Evolutionary conservation across 2,113 vertebrate genomes (phyloP).

Genomic region (Ptyas mucosa): DNA sequence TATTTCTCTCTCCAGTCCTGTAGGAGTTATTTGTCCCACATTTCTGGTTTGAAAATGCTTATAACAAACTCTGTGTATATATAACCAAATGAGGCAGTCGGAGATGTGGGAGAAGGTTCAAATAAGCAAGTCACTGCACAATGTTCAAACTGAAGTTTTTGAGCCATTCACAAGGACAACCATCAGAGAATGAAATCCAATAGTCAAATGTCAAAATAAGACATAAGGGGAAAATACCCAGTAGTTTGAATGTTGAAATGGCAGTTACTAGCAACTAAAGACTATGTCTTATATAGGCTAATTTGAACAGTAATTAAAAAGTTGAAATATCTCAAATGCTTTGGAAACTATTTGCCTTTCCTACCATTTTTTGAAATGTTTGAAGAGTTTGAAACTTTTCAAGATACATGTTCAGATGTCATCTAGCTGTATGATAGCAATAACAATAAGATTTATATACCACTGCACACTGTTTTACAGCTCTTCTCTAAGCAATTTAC

Average conservation of each 20-base stretch:
- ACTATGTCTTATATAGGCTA: not conserved
- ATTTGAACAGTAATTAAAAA: conserved; percentile 14
- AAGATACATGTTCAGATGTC: conserved; percentile 25
- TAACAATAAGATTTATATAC: too few relatives aligned
- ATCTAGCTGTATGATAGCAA: not conserved
- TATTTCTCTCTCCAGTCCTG: not conserved
- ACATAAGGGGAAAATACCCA: not conserved
- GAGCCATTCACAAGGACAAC: not conserved
- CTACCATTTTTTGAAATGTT: conserved; percentile 29
- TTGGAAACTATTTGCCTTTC: conserved; percentile 20
- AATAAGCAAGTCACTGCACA: not conserved
- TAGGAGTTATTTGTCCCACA: not conserved
- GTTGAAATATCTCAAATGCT: conserved; percentile 9
- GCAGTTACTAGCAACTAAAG: not conserved
- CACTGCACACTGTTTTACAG: too few relatives aligned
- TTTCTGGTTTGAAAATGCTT: not conserved
- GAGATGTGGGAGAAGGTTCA: not conserved
- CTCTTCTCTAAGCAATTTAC: too few relatives aligned
- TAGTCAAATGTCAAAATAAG: not conserved
- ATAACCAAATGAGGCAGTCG: not conserved
- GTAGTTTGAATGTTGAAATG: not conserved
- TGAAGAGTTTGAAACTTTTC: conserved; percentile 24
- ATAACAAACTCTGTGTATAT: not conserved
- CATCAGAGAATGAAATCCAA: not conserved
- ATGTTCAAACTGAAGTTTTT: not conserved